These are phyloP conservation scores for Anolis apletophallus DNA, from an alignment of 2,797 vertebrate genomes.

Conservation along the genomic window DNA sequence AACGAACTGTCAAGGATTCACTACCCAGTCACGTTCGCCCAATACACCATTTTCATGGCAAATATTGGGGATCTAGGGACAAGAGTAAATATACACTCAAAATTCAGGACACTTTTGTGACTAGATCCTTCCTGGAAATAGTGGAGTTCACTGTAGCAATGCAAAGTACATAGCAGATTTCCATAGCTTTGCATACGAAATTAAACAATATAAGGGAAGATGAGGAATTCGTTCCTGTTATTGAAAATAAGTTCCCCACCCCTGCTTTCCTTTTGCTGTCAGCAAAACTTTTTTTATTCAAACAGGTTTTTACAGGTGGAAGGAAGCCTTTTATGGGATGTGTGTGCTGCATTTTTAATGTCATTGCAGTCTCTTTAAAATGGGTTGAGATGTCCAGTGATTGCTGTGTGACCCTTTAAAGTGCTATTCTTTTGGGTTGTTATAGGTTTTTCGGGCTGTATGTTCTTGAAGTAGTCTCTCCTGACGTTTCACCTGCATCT, in stretches of 20 bases:
- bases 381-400: background rate
- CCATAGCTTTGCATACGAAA: background rate
- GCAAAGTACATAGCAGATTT: background rate
- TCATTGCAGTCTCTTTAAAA: no score
- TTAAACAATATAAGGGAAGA: background rate
- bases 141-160: background rate
- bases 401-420: background rate
- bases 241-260: background rate
- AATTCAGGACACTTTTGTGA: background rate
- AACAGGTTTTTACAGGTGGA: no score
- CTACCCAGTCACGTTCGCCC: background rate
- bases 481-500: no score
- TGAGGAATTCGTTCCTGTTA: background rate
- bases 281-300: no score
- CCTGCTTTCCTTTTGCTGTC: no score
- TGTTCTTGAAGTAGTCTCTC: no score
- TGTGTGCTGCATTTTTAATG: no score
- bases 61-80: conserved; percentile 23
- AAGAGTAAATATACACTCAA: background rate
- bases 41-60: background rate
- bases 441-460: no score
- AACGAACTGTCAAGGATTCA: background rate
- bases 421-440: no score
- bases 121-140: conserved; percentile 6
- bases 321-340: no score